Evolutionary conservation across 2,888 invertebrate species (phyloP).

Genomic region (Drosophila yooni): DNA sequence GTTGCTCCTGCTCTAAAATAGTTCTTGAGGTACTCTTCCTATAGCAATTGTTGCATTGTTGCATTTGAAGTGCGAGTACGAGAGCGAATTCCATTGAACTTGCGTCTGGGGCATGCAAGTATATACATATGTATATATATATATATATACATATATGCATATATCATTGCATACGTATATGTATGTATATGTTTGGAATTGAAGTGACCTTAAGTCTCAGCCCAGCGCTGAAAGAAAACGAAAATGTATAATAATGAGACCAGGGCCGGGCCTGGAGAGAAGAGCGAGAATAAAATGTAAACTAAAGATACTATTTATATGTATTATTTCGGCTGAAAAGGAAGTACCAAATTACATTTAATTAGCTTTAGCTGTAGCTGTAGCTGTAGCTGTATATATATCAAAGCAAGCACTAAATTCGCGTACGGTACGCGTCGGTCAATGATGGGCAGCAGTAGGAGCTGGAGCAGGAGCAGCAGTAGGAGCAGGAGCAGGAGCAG

Average conservation of each 20-base stretch:
- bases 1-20: constrained; percentile 10
- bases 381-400: constrained; percentile 42
- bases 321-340: constrained; percentile 83
- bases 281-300: constrained; percentile 71
- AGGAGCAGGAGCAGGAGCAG: constrained; percentile 15
- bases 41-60: constrained; percentile 63
- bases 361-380: constrained; percentile 77
- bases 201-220: constrained; percentile 63
- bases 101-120: constrained; percentile 9
- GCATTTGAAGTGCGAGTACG: constrained; percentile 48
- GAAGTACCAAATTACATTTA: constrained; percentile 85
- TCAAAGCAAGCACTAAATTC: constrained; percentile 63
- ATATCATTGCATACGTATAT: neutral
- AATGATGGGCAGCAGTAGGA: constrained; percentile 44
- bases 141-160: neutral
- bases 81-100: constrained; percentile 71
- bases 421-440: constrained; percentile 73
- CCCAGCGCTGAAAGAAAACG: constrained; percentile 71
- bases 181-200: constrained; percentile 23
- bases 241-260: constrained; percentile 76
- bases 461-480: constrained; percentile 43
- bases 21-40: constrained; percentile 27
- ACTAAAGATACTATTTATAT: constrained; percentile 81
- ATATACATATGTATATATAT: neutral
- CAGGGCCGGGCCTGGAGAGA: constrained; percentile 20